phyloP scores from a whole-genome alignment of 2,113 vertebrate genomes.

The Hiodon alosoides region DNA sequence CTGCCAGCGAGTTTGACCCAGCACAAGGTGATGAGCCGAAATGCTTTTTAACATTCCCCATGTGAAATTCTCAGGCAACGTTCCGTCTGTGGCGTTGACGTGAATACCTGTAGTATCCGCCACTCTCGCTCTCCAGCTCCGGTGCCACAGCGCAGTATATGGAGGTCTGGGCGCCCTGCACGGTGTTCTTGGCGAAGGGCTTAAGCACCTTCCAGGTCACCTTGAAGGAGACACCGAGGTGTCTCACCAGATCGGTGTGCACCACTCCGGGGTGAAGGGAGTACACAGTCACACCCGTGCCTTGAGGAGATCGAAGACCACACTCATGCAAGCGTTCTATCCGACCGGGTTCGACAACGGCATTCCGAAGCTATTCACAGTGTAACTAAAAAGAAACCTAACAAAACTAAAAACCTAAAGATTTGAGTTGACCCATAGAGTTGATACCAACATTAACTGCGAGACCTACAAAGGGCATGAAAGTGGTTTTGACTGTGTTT shows the following conservation, averaged over 20 bases:
- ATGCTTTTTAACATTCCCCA: not conserved
- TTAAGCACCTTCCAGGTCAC: slow-evolving; percentile 35
- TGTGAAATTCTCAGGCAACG: not conserved
- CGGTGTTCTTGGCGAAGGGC: slow-evolving; percentile 39
- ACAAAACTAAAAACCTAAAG: no score
- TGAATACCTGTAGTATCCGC: slow-evolving; percentile 41
- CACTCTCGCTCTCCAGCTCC: slow-evolving; percentile 34
- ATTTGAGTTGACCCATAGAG: no score
- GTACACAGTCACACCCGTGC: slow-evolving; percentile 41
- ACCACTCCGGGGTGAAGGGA: slow-evolving; percentile 47
- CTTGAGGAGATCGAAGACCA: slow-evolving; percentile 19
- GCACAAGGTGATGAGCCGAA: not conserved
- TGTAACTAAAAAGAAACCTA: no score
- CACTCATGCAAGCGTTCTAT: no score
- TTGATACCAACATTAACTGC: no score
- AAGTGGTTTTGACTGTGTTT: no score
- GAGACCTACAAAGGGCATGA: no score
- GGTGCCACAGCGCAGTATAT: slow-evolving; percentile 47
- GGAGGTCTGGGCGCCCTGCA: slow-evolving; percentile 46
- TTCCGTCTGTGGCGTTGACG: not conserved
- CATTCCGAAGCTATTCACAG: no score
- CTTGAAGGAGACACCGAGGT: slow-evolving; percentile 35
- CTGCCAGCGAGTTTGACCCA: no score
- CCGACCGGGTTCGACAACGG: no score
- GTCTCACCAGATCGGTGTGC: slow-evolving; percentile 42